Conservation (phyloP, 2,888 invertebrate genomes). For the Chrysolina oricalcia region DNA sequence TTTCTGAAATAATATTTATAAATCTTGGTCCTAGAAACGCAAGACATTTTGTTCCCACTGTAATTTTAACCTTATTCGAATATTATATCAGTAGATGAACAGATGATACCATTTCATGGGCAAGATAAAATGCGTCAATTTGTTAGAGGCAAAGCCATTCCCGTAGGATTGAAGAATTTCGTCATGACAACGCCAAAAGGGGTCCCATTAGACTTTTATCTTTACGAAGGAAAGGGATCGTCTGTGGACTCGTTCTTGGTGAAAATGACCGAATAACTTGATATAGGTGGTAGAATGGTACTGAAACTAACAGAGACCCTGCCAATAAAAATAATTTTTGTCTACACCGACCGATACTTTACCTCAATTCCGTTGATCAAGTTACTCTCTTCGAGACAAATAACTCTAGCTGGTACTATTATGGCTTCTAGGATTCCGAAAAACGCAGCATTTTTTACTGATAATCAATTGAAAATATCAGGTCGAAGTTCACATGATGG, state of each 20-base stretch:
- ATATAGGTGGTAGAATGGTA: slow-evolving; percentile 52
- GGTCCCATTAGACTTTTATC: slow-evolving; percentile 56
- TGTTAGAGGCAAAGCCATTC: slow-evolving; percentile 51
- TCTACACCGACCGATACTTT: slow-evolving; percentile 48
- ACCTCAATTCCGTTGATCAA: slow-evolving; percentile 45
- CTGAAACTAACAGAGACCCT: slow-evolving; percentile 51
- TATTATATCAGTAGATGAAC: slow-evolving; percentile 45
- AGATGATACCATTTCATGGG: slow-evolving; percentile 59
- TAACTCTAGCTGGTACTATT: slow-evolving; percentile 45
- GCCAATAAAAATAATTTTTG: slow-evolving; percentile 38
- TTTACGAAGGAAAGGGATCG: slow-evolving; percentile 53
- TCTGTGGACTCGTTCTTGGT: slow-evolving; percentile 1
- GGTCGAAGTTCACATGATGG: slow-evolving; percentile 27
- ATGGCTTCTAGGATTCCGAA: slow-evolving; percentile 41
- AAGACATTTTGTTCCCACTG: too few species aligned
- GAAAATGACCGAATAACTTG: slow-evolving; percentile 31
- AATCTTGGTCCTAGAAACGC: too few species aligned
- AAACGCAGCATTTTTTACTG: slow-evolving; percentile 29
- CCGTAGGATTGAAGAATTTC: too few species aligned
- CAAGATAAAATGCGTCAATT: slow-evolving; percentile 50
- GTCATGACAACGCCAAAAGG: slow-evolving; percentile 54
- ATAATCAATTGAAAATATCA: slow-evolving; percentile 36
- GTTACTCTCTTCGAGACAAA: slow-evolving; percentile 42
- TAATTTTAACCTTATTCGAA: too few species aligned
- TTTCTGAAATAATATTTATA: too few species aligned